Percentiles rank a stretch among this genome's conserved stretches.
These are phyloP conservation scores for Pelecanus crispus DNA, from an alignment of 2,113 vertebrate genomes.

Conservation along the genomic window DNA sequence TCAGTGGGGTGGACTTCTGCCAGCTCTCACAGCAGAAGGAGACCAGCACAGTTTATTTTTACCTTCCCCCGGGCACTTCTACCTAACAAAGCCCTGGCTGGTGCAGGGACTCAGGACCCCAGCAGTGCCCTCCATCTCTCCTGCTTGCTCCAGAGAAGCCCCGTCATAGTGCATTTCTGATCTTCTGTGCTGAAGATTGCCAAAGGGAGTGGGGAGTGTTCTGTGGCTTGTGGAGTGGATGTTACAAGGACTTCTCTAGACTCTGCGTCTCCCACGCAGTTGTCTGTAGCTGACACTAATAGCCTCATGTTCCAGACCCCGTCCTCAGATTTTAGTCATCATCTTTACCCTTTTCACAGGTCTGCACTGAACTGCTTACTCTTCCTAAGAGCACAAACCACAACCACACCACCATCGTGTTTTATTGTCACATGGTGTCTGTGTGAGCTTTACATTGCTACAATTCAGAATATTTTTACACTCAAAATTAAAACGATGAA, in stretches of 20 bases:
- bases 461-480: not conserved
- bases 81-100: not conserved
- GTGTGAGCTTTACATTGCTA: not conserved
- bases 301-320: conserved; percentile 45
- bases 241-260: not conserved
- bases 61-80: not conserved
- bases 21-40: not conserved
- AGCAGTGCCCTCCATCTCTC: not conserved
- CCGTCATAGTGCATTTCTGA: not conserved
- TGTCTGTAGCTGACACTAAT: conserved; percentile 40
- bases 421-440: not conserved
- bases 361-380: not conserved
- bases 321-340: conserved; percentile 18
- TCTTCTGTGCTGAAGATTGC: not conserved
- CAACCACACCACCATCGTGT: not conserved
- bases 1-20: not conserved
- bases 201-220: not conserved
- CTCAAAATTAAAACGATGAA: not conserved
- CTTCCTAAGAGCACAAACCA: not conserved
- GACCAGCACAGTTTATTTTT: not conserved
- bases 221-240: not conserved
- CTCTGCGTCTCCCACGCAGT: conserved; percentile 42
- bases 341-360: not conserved
- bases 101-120: accelerated
- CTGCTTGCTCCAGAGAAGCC: not conserved